Base-by-base conservation (phyloP, 2,797 vertebrate genomes). In the Protonibea diacanthus region DNA sequence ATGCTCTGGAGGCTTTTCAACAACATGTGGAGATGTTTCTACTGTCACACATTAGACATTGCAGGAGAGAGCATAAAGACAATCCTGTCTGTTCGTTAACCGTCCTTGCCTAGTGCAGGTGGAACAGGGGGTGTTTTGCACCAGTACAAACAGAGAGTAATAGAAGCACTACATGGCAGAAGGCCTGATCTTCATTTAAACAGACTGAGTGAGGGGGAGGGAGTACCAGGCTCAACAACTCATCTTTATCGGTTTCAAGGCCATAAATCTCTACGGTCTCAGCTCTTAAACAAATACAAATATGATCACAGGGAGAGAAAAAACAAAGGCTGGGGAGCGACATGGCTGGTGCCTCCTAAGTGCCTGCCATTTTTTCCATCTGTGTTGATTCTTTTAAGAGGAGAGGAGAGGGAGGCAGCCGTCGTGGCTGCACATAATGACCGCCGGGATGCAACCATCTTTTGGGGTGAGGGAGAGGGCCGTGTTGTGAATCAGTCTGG, bases 221-320 rank as follows among this genome's bases (percentile, higher is more conserved):
- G 86, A 81, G 81, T 33, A 25, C 68, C 69, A 74, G 62, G 74
- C 27, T 68, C 83, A 88, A 79, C 91, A 88, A 92, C 85, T 93
- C 89, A 90, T 88, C 90, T 93, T 92, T 86, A 94, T 92, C 82
- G 82, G 78, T 88, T 91, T 92, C 80, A 86, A 92, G 90, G 88
- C 85, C 76, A 86, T 93, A 90, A 94, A 92, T 94, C 86, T 87
- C 80, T 6, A 48, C 23, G 53, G 85, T 78, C 82, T 89, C 86
- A 84, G 86, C 77, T 88, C 89, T 94, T 92, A 94, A 93, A 89
- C 91, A 94, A 95, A 94, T 91, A 93, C 90, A 92, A 94, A 94
- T 94, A 94, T 86, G 86, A 95, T 94, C 90, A 91, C 88, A 90
- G 85, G 86, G 90, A 90, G 90, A 92, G 69, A 83, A 75, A 93